Evolutionary conservation across 2,113 vertebrate genomes (phyloP).

Genomic region (Falco punctatus): DNA sequence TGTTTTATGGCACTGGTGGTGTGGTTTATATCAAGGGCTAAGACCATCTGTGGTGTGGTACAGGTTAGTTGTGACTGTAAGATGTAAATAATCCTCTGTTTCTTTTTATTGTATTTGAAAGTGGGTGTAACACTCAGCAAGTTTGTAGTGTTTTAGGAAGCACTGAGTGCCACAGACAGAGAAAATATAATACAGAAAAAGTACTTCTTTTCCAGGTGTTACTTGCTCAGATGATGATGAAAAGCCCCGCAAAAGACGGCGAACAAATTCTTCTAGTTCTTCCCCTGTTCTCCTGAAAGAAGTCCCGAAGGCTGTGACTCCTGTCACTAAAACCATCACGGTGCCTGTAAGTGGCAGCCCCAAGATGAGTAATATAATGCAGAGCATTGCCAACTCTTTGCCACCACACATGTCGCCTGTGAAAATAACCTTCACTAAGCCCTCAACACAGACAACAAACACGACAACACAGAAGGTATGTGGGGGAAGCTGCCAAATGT

Average conservation of each 20-base stretch:
- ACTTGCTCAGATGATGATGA: slow-evolving; percentile 98
- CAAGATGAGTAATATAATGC: slow-evolving; percentile 99
- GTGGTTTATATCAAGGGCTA: background rate
- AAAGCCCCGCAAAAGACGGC: slow-evolving; percentile 95
- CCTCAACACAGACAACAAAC: slow-evolving; percentile 93
- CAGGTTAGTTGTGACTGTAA: background rate
- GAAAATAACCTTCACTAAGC: slow-evolving; percentile 99
- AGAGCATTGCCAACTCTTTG: slow-evolving; percentile 97
- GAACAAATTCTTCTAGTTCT: slow-evolving; percentile 95
- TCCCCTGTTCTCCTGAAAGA: slow-evolving; percentile 96
- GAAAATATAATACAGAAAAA: background rate
- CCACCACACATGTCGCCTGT: slow-evolving; percentile 98
- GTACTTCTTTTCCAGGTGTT: slow-evolving; percentile 81
- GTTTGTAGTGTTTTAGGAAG: background rate
- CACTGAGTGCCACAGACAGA: background rate
- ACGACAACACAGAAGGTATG: slow-evolving; percentile 95
- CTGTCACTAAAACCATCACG: slow-evolving; percentile 90
- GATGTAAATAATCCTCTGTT: background rate
- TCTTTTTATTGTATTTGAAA: background rate
- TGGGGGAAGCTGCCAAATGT: slow-evolving; percentile 49
- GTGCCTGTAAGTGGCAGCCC: slow-evolving; percentile 92
- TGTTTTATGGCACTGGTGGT: background rate
- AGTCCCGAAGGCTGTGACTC: slow-evolving; percentile 86
- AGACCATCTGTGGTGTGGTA: background rate
- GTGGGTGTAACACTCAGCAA: background rate